Evolutionary conservation across 1,140 invertebrate species (phyloP), one percentile per base, ranked within the genome.

Genomic region (Metopolophium dirhodum): DNA sequence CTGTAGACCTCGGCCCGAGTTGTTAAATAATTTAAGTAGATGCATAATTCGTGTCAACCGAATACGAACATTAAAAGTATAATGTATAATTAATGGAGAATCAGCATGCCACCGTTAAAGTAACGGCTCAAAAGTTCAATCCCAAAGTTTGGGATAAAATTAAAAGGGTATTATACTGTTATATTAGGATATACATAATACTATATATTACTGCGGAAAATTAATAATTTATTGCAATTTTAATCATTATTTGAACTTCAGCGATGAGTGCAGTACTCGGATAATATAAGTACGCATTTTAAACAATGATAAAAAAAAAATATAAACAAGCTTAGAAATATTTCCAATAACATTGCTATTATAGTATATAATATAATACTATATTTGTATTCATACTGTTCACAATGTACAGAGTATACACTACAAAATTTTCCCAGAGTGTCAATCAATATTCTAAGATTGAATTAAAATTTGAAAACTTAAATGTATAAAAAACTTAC

Each of bases 111-210:
- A 45, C 23, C 22, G 83, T 26, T 22, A 45, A 85, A 85, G 37
- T 45, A 85, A 41, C 22, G 83, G 45, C 83, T 45, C 83, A 26
- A 26, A 77, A 77, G 61, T 77, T 77, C 30, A 77, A 77, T 77
- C 61, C n/a, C 1, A n/a, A 77, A 85, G 23, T 85, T 41, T 85
- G 23, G 4, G 35, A 85, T 85, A 85, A 85, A 85, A 26, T 37
- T 85, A 85, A 85, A 85, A 26, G 83, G 83, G 83, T 45, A 85
- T n/a, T 77, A 77, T 77, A n/a, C 61, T 77, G 6, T 54, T 54
- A 3, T 51, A 51, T 8, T 51, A 18, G 49, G n/a, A 77, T 68
- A 68, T 77, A 77, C 1, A n/a, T 77, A 68, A 68, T 68, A 68
- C n/a, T 68, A 14, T 68, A 14, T 68, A 41, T 45, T 3, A 1